Conservation (phyloP, 1,140 invertebrate species). For the Scaptomyza montana region DNA sequence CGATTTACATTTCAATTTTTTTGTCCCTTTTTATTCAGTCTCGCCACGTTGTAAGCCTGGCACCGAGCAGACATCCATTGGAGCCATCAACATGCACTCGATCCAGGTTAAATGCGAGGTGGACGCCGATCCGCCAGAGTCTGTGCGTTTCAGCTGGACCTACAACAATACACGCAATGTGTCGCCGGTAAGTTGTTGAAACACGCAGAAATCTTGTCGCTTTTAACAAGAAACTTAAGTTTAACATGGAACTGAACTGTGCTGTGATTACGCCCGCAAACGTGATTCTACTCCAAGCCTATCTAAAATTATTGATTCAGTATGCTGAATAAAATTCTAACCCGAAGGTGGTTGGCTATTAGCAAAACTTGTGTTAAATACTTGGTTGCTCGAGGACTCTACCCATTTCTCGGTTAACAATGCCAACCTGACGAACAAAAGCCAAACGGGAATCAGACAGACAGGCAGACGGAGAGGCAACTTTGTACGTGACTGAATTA, state of each 20-base stretch:
- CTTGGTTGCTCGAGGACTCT: slow-evolving; percentile 37
- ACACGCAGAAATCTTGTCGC: neutral
- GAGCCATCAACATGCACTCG: slow-evolving; percentile 86
- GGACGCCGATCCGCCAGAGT: slow-evolving; percentile 91
- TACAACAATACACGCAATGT: slow-evolving; percentile 91
- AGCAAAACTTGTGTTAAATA: slow-evolving; percentile 76
- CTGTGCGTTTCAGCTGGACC: slow-evolving; percentile 91
- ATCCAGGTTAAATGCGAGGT: slow-evolving; percentile 90
- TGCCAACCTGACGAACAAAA: slow-evolving; percentile 46
- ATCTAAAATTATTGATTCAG: slow-evolving; percentile 28
- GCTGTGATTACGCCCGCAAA: slow-evolving; percentile 33
- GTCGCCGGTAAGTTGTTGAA: slow-evolving; percentile 85
- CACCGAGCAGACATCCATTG: slow-evolving; percentile 85
- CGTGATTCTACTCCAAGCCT: slow-evolving; percentile 12
- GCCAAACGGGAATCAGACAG: slow-evolving; percentile 34
- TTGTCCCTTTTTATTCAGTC: slow-evolving; percentile 84
- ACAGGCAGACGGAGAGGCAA: slow-evolving; percentile 13
- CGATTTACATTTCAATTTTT: slow-evolving; percentile 37
- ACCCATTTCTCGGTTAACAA: slow-evolving; percentile 36
- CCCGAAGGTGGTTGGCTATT: slow-evolving; percentile 52
- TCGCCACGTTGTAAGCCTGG: slow-evolving; percentile 87
- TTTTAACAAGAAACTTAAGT: neutral
- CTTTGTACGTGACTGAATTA: slow-evolving; percentile 79
- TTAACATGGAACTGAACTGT: neutral
- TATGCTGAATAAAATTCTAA: slow-evolving; percentile 28